Evolutionary conservation across 2,888 invertebrate genomes (phyloP), one percentile per base, ranked within the genome.

Genomic region (Aquatica leii): DNA sequence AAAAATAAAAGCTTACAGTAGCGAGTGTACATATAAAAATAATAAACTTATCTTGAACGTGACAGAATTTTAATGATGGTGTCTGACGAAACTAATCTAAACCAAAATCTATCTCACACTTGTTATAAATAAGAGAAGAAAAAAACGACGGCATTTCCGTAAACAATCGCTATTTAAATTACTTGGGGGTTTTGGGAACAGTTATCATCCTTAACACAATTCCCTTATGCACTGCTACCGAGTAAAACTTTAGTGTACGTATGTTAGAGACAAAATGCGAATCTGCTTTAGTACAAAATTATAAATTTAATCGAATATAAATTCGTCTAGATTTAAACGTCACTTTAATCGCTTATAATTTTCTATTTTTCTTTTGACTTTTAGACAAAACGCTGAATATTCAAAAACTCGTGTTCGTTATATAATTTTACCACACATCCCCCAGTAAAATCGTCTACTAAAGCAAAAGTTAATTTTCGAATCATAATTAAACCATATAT

Each of bases 91-190:
- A 56, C 59, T 59, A 64, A 59, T 59, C 55, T 51, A 21, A 50
- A 64, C 50, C 63, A 51, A 64, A 59, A 64, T 64, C 63, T 59
- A 59, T 59, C 55, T 59, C 63, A 18, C 46, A 14, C 20, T 56
- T 46, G 37, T 59, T 34, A 37, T 20, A 18, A 43, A 54, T 37
- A 59, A 57, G 61, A 65, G 66, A 63, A 64, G 24, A 46, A 46
- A 46, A 46, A 46, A 46, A 46, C 43, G 20, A 18, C 46, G 59
- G 68, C 69, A 60, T 70, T 72, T 68, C 65, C 68, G 64, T 71
- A 73, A 73, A 73, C 72, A 73, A 73, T 72, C 69, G 67, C 69
- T 69, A 72, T 73, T 73, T 73, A 73, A 73, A 73, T 73, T 73
- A 72, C 73, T 70, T 73, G 55, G 70, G 73, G 71, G 70, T 56